Evolutionary conservation across 2,113 vertebrate genomes (phyloP).

Genomic region (Cyanoliseus patagonus): DNA sequence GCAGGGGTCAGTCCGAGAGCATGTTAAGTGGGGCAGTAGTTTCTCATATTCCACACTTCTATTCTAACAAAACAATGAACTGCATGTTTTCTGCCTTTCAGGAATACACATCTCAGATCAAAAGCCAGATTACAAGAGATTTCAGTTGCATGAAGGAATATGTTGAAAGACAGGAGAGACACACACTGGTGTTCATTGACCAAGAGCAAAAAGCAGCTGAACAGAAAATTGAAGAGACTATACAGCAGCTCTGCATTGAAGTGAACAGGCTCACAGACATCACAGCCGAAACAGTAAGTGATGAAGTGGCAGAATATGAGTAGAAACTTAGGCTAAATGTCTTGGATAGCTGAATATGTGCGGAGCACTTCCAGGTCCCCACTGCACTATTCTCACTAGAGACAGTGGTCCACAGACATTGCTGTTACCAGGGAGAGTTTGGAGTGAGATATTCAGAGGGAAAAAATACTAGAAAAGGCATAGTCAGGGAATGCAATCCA

Average conservation of each 20-base stretch:
- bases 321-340: not conserved
- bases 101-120: conserved; percentile 43
- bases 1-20: not conserved
- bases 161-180: conserved; percentile 51
- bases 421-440: not conserved
- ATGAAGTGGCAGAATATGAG: not conserved
- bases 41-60: not conserved
- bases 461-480: not conserved
- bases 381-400: not conserved
- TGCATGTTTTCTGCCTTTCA: not conserved
- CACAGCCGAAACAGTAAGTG: not conserved
- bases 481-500: not conserved
- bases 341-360: not conserved
- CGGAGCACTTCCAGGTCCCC: not conserved
- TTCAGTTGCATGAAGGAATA: conserved; percentile 58
- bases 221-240: not conserved
- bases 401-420: not conserved
- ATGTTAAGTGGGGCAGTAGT: not conserved
- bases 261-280: not conserved
- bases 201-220: conserved; percentile 5
- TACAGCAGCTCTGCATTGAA: not conserved
- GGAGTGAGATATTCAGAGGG: not conserved
- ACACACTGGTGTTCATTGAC: conserved; percentile 41
- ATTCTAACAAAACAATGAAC: not conserved
- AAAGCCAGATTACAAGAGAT: conserved; percentile 38